Evolutionary conservation across 2,888 invertebrate species (phyloP), one percentile per base, ranked within the genome.

Genomic region (Bugulina stolonifera): DNA sequence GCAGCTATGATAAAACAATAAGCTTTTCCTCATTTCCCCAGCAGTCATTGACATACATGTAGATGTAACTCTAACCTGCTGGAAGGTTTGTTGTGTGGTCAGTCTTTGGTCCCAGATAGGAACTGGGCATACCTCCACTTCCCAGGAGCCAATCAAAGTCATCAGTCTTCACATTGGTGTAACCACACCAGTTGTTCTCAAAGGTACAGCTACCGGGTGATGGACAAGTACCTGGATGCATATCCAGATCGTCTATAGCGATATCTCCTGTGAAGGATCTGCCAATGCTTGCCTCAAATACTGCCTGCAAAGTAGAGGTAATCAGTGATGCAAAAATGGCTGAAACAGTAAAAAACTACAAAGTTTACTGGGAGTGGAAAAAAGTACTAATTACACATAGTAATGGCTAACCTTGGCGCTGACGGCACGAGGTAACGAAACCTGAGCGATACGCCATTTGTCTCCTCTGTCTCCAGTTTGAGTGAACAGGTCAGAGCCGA

Each of bases 81-180:
- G 64, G 32, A 10, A 64, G 79, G 78, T 73, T 58, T 5, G 69
- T 72, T 23, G 74, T 74, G 69, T 74, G 74, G 35, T 74, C 74
- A 54, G 54, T 57, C 5, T 52, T 43, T 14, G 74, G 74, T 22
- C 74, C 74, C 2, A 74, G 54, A 32, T 35, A 52, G 23, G 3
- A n/a, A 23, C 32, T 35, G n/a, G 35, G 54, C 18, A 55, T 71
- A 1, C 73, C 69, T 0, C 81, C 81, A 27, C 79, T 76, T 71
- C 78, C 79, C 71, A 80, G 75, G 72, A 78, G 71, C 82, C 82
- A 82, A 74, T 81, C 81, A 78, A 80, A 81, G 34, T 77, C 73
- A 71, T 80, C 80, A 10, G 75, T 75, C 18, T n/a, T 73, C 22
- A 29, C 34, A 69, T 80, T 80, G 27, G 76, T 77, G 74, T 77